Conservation (phyloP, 92 coral and sea anemone genomes). For the Palythoa caribaeorum region DNA sequence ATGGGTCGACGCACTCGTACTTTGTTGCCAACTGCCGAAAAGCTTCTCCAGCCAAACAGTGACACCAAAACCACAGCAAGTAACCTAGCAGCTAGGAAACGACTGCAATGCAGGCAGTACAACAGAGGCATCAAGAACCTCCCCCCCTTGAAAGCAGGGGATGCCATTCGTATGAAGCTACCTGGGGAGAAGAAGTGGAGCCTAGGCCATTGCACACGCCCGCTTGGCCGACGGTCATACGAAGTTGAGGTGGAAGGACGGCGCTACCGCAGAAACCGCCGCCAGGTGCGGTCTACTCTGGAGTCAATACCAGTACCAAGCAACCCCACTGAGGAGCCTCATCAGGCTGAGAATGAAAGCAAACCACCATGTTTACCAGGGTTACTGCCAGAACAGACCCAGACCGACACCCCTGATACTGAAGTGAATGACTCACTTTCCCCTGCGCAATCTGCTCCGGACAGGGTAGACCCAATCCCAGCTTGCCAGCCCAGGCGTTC, state of each 20-base stretch:
- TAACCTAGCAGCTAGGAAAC: slow-evolving; percentile 43
- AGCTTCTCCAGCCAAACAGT: slow-evolving; percentile 49
- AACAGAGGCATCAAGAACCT: slow-evolving; percentile 51
- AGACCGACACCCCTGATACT: slow-evolving; percentile 33
- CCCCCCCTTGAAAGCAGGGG: slow-evolving; percentile 40
- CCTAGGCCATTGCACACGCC: slow-evolving; percentile 42
- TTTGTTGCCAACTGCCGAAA: slow-evolving; percentile 33
- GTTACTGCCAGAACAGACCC: slow-evolving; percentile 25
- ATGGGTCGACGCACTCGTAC: slow-evolving; percentile 50
- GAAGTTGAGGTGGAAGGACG: slow-evolving; percentile 59
- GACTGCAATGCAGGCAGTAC: slow-evolving; percentile 50
- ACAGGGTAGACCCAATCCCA: slow-evolving; percentile 48
- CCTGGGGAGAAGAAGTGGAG: slow-evolving; percentile 52
- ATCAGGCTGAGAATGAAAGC: slow-evolving; percentile 40
- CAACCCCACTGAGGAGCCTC: slow-evolving; percentile 20
- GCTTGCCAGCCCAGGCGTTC: slow-evolving; percentile 56
- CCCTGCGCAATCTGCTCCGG: slow-evolving; percentile 39
- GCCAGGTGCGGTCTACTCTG: slow-evolving; percentile 47
- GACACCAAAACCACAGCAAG: slow-evolving; percentile 41
- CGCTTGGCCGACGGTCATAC: slow-evolving; percentile 52
- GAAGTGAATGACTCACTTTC: slow-evolving; percentile 43
- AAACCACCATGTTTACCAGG: slow-evolving; percentile 34
- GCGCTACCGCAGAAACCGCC: slow-evolving; percentile 52
- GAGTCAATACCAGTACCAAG: slow-evolving; percentile 43
- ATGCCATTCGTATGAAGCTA: slow-evolving; percentile 48